These are phyloP conservation scores for Apteryx owenii DNA, from an alignment of 2,113 vertebrate genomes.

Conservation along the genomic window DNA sequence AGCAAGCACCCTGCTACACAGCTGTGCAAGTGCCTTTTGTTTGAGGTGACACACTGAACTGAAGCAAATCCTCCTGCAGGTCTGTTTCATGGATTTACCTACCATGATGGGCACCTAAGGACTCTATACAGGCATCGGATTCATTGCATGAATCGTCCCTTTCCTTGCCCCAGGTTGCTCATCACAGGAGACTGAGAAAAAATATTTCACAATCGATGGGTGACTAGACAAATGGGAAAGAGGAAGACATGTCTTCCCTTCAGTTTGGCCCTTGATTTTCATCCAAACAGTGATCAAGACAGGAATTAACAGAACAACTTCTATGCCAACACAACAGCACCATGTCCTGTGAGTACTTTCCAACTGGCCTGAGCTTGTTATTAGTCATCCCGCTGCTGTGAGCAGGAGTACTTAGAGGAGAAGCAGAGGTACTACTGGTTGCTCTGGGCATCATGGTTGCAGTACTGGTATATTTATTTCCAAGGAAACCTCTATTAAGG, in stretches of 20 bases:
- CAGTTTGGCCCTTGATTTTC: neutral
- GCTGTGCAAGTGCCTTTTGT: neutral
- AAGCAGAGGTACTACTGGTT: neutral
- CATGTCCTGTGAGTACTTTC: neutral
- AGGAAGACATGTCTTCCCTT: neutral
- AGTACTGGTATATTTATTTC: neutral
- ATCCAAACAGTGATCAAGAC: neutral
- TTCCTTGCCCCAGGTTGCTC: neutral
- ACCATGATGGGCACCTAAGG: neutral
- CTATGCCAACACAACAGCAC: neutral
- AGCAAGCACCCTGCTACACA: neutral
- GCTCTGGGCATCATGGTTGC: neutral
- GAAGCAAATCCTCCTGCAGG: neutral
- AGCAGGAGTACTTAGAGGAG: neutral
- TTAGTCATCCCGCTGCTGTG: neutral
- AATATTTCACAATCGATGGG: neutral
- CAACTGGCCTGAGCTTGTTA: neutral
- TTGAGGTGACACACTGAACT: neutral
- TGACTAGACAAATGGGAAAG: neutral
- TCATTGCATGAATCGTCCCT: neutral
- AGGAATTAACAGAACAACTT: neutral
- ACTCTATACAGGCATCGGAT: neutral
- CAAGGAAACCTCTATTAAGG: neutral
- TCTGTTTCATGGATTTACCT: neutral
- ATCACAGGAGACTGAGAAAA: neutral